Evolutionary conservation across 2,888 invertebrate genomes (phyloP).

Genomic region (Criorhina ranunculi): DNA sequence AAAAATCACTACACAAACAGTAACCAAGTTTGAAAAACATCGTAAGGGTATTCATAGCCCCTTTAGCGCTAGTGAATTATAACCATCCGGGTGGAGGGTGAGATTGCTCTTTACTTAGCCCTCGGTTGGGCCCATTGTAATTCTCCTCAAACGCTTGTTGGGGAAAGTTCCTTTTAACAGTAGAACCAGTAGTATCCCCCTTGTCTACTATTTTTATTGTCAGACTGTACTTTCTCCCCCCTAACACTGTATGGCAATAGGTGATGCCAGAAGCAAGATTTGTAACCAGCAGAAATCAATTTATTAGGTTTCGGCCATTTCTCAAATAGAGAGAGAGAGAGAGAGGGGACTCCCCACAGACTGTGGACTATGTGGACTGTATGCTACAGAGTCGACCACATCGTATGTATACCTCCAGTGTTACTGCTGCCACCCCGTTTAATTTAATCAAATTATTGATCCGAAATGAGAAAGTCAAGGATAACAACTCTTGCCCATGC

Average conservation of each 20-base stretch:
- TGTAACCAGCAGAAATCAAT: conserved; percentile 56
- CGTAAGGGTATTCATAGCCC: too few relatives aligned
- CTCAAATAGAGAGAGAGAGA: conserved; percentile 17
- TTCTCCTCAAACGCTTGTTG: too few relatives aligned
- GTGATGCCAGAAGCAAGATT: conserved; percentile 16
- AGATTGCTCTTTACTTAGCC: too few relatives aligned
- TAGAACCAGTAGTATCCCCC: too few relatives aligned
- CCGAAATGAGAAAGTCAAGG: conserved; percentile 40
- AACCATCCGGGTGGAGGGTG: too few relatives aligned
- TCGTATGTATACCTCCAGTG: background rate
- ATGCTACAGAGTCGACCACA: conserved; percentile 5
- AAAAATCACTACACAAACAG: too few relatives aligned
- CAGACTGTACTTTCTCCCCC: conserved; percentile 23
- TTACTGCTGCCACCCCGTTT: conserved; percentile 13
- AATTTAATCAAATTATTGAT: conserved; percentile 70
- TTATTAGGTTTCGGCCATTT: conserved; percentile 42
- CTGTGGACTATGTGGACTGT: background rate
- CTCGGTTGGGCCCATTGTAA: too few relatives aligned
- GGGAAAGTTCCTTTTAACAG: too few relatives aligned
- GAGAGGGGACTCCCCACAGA: conserved; percentile 2
- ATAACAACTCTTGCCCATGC: conserved; percentile 16
- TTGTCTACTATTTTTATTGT: conserved; percentile 8
- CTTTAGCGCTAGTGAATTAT: too few relatives aligned
- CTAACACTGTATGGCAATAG: too few relatives aligned
- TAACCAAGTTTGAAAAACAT: too few relatives aligned